Evolutionary conservation across 2,113 vertebrate genomes (phyloP).

Genomic region (Gobio gobio): DNA sequence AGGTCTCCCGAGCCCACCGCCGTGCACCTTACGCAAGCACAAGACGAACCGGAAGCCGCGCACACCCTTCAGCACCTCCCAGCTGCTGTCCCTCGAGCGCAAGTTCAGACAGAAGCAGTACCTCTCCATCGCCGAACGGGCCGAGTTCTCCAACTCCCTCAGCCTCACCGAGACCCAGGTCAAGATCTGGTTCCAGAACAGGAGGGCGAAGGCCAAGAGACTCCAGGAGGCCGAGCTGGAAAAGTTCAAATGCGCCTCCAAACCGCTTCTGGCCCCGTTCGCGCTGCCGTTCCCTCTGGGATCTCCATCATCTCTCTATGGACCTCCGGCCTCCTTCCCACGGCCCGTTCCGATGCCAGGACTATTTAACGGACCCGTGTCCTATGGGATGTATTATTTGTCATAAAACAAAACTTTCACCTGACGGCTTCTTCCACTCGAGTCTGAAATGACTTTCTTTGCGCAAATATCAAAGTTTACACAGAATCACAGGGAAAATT

Average conservation of each 20-base stretch:
- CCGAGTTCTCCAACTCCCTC: conserved; percentile 82
- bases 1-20: conserved; percentile 70
- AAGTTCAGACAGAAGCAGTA: conserved; percentile 86
- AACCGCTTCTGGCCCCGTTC: conserved; percentile 80
- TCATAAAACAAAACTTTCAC: conserved; percentile 62
- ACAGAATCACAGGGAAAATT: background rate
- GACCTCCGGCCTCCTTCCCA: conserved; percentile 71
- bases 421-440: conserved; percentile 25
- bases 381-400: conserved; percentile 85
- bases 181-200: conserved; percentile 88
- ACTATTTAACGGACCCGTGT: conserved; percentile 79
- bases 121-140: conserved; percentile 81
- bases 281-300: conserved; percentile 81
- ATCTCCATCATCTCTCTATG: conserved; percentile 72
- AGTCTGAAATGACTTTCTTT: background rate
- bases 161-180: conserved; percentile 86
- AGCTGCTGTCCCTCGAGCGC: conserved; percentile 83
- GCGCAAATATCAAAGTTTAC: background rate
- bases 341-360: conserved; percentile 78
- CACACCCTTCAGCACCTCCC: conserved; percentile 85
- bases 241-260: conserved; percentile 81
- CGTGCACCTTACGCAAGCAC: conserved; percentile 80
- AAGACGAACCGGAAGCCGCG: conserved; percentile 87
- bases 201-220: conserved; percentile 84
- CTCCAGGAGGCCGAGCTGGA: conserved; percentile 86